Evolutionary conservation across 2,797 vertebrate genomes (phyloP).

Genomic region (Chromobotia macracanthus): DNA sequence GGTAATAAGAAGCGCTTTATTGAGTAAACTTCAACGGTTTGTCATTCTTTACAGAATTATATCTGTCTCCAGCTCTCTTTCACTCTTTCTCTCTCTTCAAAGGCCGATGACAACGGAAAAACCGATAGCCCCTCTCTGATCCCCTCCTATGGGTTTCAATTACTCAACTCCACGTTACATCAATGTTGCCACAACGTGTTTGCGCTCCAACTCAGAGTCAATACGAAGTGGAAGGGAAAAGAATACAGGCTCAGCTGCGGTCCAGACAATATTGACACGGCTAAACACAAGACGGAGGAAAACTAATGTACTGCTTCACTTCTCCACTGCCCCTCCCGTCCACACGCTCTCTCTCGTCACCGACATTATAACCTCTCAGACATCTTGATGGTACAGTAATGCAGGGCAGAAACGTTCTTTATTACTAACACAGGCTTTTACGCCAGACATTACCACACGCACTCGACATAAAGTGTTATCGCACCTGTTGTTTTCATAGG

Average conservation of each 20-base stretch:
- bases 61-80: conserved; percentile 7
- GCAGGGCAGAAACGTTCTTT: conserved; percentile 19
- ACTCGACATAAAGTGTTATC: background rate
- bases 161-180: conserved; percentile 52
- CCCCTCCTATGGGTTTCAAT: conserved; percentile 43
- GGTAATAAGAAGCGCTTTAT: conserved; percentile 24
- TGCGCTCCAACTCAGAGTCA: conserved; percentile 49
- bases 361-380: conserved; percentile 40
- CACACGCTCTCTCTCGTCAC: background rate
- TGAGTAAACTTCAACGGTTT: conserved; percentile 35
- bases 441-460: conserved; percentile 27
- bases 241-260: conserved; percentile 43
- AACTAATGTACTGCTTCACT: conserved; percentile 52
- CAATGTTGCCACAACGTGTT: conserved; percentile 57
- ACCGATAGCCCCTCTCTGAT: conserved; percentile 18
- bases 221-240: conserved; percentile 49
- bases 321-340: conserved; percentile 20
- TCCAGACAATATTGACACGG: conserved; percentile 64
- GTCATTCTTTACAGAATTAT: conserved; percentile 21
- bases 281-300: conserved; percentile 44
- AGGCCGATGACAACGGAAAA: conserved; percentile 18
- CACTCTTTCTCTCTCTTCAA: conserved; percentile 13
- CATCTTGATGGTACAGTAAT: conserved; percentile 43
- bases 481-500: conserved; percentile 26
- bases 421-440: conserved; percentile 37